Percentiles rank a stretch among this genome's conserved stretches.
Conservation (phyloP, 2,797 vertebrate genomes). For the Etheostoma nigrum region DNA sequence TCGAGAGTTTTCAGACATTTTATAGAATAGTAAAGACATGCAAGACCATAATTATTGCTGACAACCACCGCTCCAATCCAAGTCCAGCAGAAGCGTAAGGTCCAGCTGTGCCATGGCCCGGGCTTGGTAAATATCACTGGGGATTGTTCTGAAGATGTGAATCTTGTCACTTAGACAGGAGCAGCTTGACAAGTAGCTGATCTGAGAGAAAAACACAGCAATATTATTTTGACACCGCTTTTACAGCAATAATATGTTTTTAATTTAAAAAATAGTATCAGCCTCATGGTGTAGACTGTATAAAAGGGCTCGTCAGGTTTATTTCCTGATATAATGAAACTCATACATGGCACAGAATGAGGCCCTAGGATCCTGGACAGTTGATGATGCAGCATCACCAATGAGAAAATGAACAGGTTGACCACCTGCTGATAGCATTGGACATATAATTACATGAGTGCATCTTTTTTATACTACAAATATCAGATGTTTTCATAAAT, state of each 20-base stretch:
- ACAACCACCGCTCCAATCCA: constrained; percentile 73
- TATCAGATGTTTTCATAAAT: not conserved
- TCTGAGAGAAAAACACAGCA: constrained; percentile 50
- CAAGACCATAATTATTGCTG: constrained; percentile 77
- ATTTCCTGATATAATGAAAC: constrained; percentile 3
- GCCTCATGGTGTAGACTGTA: not conserved
- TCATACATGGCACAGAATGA: constrained; percentile 76
- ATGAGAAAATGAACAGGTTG: constrained; percentile 75
- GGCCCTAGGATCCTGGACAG: constrained; percentile 71
- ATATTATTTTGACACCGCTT: not conserved
- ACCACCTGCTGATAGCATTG: constrained; percentile 21
- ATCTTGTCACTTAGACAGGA: constrained; percentile 68
- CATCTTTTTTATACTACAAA: not conserved
- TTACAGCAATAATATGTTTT: not conserved
- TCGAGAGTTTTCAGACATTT: not conserved
- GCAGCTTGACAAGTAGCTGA: constrained; percentile 80
- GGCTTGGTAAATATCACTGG: constrained; percentile 81
- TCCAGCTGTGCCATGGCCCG: constrained; percentile 77
- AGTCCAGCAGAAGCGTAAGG: constrained; percentile 77
- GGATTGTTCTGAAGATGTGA: constrained; percentile 79
- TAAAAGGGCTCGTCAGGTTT: not conserved
- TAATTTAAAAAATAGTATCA: not conserved
- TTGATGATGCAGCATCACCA: constrained; percentile 70
- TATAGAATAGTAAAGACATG: not conserved
- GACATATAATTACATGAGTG: not conserved